Base-by-base conservation (phyloP, 2,113 vertebrate species). In the Excalfactoria chinensis region DNA sequence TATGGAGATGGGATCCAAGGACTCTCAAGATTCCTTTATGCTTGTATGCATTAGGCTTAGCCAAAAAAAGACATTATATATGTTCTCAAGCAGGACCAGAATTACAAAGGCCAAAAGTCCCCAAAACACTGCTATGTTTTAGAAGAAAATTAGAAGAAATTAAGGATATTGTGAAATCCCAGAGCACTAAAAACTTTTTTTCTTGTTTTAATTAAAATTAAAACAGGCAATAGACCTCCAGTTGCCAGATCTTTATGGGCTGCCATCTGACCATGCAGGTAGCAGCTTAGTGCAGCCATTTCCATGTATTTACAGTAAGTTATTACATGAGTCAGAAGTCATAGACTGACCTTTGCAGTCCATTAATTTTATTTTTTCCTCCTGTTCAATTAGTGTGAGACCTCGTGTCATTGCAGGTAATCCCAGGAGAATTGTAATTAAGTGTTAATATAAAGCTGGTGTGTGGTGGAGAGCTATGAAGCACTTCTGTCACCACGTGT, bases 321-420 rank as follows among this genome's bases (percentile, higher is more conserved):
- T 82, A 37, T 81, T 87, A 48, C 32, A 68, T 71, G 80, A 97
- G 64, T 74, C 86, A 82, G 46, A 88, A 96, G 71, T 63, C 93
- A 75, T 48, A 88, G 32, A 80, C 41, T 93, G 89, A 97, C 95
- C 93, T 97, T 95, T 96, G 70, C 20, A 44, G 87, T 95, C 92
- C 86, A 95, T 96, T 96, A 95, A 70, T 90, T 97, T 95, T 93
- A 84, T 92, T 95, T 90, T 89, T 93, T 90, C 85, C 79, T 96
- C 90, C 70, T 93, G 62, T 93, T 97, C 90, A 95, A 92, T 96
- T 95, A 97, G 91, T 84, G 93, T 59, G 84, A 93, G 95, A 84
- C 92, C 60, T 80, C 87, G 94, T 95, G 90, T 88, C 95, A 75
- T 87, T 95, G 74, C 78, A 26, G 59, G 55, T 86, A 94, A 94